Percentiles rank a stretch among this genome's conserved stretches.
Conservation (phyloP, 2,113 vertebrate genomes). For the Porphyrio hochstetteri region DNA sequence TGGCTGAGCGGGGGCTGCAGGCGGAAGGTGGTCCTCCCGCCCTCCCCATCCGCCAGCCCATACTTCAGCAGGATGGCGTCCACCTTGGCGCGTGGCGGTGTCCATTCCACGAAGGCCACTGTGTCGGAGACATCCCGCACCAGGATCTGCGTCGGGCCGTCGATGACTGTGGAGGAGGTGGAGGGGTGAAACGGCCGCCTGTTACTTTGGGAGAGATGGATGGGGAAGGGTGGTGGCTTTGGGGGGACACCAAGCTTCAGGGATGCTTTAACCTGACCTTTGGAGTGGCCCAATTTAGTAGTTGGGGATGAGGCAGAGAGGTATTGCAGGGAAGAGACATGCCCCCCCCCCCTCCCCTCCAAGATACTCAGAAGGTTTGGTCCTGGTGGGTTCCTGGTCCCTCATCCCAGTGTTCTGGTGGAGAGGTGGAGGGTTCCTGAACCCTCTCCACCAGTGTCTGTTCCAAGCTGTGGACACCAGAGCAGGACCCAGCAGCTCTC, state of each 20-base stretch:
- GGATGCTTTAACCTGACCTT: not conserved
- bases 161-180: constrained; percentile 81
- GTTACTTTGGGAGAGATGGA: not conserved
- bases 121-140: constrained; percentile 94
- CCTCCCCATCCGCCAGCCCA: constrained; percentile 83
- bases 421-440: not conserved
- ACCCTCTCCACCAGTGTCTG: not conserved
- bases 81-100: constrained; percentile 87
- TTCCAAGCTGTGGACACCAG: not conserved
- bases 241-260: not conserved
- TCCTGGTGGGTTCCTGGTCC: not conserved
- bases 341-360: rapidly evolving
- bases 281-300: not conserved
- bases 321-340: not conserved
- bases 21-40: constrained; percentile 89
- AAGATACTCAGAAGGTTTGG: not conserved
- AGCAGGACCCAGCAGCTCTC: not conserved
- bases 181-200: not conserved
- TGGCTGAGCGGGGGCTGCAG: constrained; percentile 95
- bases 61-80: constrained; percentile 92
- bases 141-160: constrained; percentile 89
- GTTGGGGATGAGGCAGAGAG: not conserved
- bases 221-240: not conserved
- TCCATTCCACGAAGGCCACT: constrained; percentile 97
- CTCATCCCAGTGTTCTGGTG: not conserved